Percentiles rank a stretch among this genome's conserved stretches.
Evolutionary conservation across 2,888 invertebrate species (phyloP).

Genomic region (Schizotus pectinicornis): DNA sequence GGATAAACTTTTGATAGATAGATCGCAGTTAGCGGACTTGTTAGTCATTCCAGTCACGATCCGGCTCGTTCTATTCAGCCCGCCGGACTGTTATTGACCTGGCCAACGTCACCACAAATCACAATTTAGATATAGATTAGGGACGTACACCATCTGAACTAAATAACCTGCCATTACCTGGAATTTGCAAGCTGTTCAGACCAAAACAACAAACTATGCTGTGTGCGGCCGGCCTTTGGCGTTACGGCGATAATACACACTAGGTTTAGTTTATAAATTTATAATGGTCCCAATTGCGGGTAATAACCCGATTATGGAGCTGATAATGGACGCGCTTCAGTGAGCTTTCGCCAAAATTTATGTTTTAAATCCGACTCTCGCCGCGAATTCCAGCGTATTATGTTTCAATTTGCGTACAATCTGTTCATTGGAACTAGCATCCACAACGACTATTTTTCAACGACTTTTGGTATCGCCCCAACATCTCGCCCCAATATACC

Average conservation of each 20-base stretch:
- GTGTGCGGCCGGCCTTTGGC: background rate
- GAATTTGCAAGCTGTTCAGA: slow-evolving; percentile 30
- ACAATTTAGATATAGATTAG: slow-evolving; percentile 46
- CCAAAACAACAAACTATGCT: slow-evolving; percentile 6
- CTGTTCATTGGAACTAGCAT: too few relatives aligned
- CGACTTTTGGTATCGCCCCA: too few relatives aligned
- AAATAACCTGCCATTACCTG: slow-evolving; percentile 34
- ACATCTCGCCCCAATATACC: too few relatives aligned
- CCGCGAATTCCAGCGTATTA: too few relatives aligned
- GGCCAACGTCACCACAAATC: slow-evolving; percentile 49
- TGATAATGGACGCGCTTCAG: slow-evolving; percentile 35
- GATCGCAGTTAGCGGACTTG: slow-evolving; percentile 42
- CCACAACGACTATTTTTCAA: too few relatives aligned
- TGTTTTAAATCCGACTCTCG: slow-evolving; percentile 26
- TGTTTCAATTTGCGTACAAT: too few relatives aligned
- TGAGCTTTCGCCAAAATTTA: slow-evolving; percentile 33
- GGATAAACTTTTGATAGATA: slow-evolving; percentile 52
- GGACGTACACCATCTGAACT: slow-evolving; percentile 32
- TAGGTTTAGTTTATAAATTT: slow-evolving; percentile 37
- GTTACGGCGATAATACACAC: slow-evolving; percentile 8
- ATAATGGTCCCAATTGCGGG: slow-evolving; percentile 36
- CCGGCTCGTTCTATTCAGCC: slow-evolving; percentile 36
- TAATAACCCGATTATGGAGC: slow-evolving; percentile 39
- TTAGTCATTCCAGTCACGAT: slow-evolving; percentile 46
- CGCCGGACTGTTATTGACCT: slow-evolving; percentile 46